Percentiles rank a stretch among this genome's conserved stretches.
These are phyloP conservation scores for Euplagia quadripunctaria DNA, from an alignment of 2,888 invertebrate genomes.

Conservation along the genomic window DNA sequence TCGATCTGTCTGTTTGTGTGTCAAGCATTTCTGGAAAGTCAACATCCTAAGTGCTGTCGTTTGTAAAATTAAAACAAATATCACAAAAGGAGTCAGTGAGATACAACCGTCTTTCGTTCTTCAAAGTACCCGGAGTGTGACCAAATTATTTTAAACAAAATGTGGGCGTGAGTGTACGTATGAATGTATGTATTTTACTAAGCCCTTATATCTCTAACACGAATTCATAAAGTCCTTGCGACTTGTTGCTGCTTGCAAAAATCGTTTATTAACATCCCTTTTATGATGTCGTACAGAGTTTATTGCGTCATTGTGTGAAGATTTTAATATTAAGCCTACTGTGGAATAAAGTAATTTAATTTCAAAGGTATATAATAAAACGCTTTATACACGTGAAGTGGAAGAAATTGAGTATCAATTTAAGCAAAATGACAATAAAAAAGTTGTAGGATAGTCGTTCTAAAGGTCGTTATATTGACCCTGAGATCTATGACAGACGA, in stretches of 20 bases:
- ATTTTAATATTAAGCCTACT: slow-evolving; percentile 22
- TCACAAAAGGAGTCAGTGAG: too few relatives aligned
- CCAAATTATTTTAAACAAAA: too few relatives aligned
- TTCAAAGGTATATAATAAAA: slow-evolving; percentile 18
- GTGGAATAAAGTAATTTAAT: slow-evolving; percentile 36
- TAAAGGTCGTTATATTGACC: too few relatives aligned
- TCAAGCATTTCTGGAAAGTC: too few relatives aligned
- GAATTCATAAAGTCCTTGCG: neutral
- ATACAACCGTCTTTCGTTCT: too few relatives aligned
- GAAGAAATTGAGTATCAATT: neutral
- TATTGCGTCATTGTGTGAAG: slow-evolving; percentile 24
- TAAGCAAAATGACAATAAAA: neutral
- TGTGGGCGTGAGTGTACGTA: too few relatives aligned
- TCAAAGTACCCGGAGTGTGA: too few relatives aligned
- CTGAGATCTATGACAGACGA: too few relatives aligned
- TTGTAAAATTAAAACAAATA: too few relatives aligned
- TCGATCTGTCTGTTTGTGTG: too few relatives aligned
- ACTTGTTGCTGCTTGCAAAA: slow-evolving; percentile 32
- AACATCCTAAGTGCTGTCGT: too few relatives aligned
- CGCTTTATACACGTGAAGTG: neutral
- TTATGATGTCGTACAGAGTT: slow-evolving; percentile 34
- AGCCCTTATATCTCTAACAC: neutral
- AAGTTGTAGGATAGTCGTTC: neutral
- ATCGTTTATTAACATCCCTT: slow-evolving; percentile 21
- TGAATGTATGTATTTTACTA: neutral